These are phyloP conservation scores for Danio rerio DNA, from an alignment of 2,113 vertebrate species.

Conservation along the genomic window GRCz12tu NC_133180.1:14403001-14403500, in stretches of 20 bases:
- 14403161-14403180: not conserved
- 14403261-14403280: constrained; percentile 48
- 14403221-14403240: not conserved
- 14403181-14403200: constrained; percentile 22
- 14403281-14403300: constrained; percentile 30
- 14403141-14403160: not conserved
- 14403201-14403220: not conserved
- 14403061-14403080: constrained; percentile 32
- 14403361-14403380: constrained; percentile 53
- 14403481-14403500: not conserved
- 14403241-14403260: constrained; percentile 27
- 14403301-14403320: not conserved
- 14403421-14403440: constrained; percentile 56
- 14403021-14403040: constrained; percentile 66
- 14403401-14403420: constrained; percentile 56
- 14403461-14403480: constrained; percentile 43
- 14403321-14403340: constrained; percentile 39
- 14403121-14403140: constrained; percentile 71
- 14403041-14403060: constrained; percentile 71
- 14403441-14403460: constrained; percentile 51
- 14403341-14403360: not conserved
- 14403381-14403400: constrained; percentile 57
- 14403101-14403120: constrained; percentile 35
- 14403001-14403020: not conserved
- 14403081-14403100: constrained; percentile 37